Conservation (phyloP, 2,888 invertebrate species). For the Eristalis pertinax region DNA sequence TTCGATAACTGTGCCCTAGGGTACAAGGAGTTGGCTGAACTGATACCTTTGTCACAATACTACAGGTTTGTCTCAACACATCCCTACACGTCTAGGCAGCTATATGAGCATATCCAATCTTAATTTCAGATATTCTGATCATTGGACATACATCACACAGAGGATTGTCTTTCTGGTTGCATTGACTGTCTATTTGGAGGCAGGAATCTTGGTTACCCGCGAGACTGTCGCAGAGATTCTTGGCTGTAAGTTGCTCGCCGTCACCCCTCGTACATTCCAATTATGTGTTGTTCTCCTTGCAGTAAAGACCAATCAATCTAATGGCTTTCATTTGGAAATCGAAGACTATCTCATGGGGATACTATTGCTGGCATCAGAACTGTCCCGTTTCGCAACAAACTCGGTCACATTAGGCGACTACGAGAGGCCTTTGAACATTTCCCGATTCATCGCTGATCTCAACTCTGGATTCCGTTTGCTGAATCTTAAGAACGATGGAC, state of each 20-base stretch:
- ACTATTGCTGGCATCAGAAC: constrained; percentile 90
- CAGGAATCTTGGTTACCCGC: constrained; percentile 87
- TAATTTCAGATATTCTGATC: constrained; percentile 87
- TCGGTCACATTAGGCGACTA: constrained; percentile 93
- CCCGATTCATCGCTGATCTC: constrained; percentile 92
- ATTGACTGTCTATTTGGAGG: constrained; percentile 90
- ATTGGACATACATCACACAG: constrained; percentile 93
- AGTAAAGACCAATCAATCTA: constrained; percentile 86
- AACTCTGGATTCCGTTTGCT: constrained; percentile 94
- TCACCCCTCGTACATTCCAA: not conserved
- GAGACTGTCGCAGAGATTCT: constrained; percentile 89
- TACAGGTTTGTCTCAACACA: constrained; percentile 84
- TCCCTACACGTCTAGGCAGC: not conserved
- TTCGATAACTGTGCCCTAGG: constrained; percentile 86
- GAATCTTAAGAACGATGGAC: constrained; percentile 94
- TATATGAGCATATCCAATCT: not conserved
- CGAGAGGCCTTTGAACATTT: constrained; percentile 89
- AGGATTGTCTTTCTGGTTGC: constrained; percentile 89
- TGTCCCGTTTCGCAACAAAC: constrained; percentile 92
- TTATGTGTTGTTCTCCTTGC: constrained; percentile 75
- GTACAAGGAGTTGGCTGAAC: constrained; percentile 85
- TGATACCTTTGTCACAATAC: constrained; percentile 90
- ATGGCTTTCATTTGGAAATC: constrained; percentile 94
- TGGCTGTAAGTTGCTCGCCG: constrained; percentile 85
- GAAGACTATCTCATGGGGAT: constrained; percentile 95